Evolutionary conservation across 2,888 invertebrate genomes (phyloP).

Genomic region (Parascotia fuliginaria): DNA sequence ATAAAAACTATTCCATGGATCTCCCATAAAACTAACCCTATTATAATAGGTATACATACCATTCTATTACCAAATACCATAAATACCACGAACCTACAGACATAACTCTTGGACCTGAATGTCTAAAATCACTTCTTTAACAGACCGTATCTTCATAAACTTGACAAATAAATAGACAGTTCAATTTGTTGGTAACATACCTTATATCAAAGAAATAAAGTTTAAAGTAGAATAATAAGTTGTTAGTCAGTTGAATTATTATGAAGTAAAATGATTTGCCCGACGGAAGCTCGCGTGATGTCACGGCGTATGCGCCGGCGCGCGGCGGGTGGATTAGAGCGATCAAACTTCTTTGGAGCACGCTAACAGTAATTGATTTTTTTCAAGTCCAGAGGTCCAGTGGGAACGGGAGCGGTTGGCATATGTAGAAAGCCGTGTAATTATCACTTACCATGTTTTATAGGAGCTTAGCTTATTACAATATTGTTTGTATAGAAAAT

Average conservation of each 20-base stretch:
- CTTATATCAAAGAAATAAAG: slow-evolving; percentile 28
- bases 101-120: slow-evolving; percentile 51
- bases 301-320: slow-evolving; percentile 60
- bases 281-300: slow-evolving; percentile 67
- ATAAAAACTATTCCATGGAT: slow-evolving; percentile 14
- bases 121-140: slow-evolving; percentile 58
- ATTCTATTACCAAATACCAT: slow-evolving; percentile 45
- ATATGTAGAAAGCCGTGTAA: slow-evolving; percentile 35
- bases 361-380: slow-evolving; percentile 57
- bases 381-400: slow-evolving; percentile 48
- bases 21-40: slow-evolving; percentile 27
- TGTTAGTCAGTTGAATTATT: slow-evolving; percentile 42
- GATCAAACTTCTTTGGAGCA: slow-evolving; percentile 59
- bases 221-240: slow-evolving; percentile 24
- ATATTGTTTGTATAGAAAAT: no score
- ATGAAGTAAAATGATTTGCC: slow-evolving; percentile 54
- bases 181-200: slow-evolving; percentile 14
- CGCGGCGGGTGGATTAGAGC: slow-evolving; percentile 57
- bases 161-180: slow-evolving; percentile 39
- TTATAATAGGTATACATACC: slow-evolving; percentile 41
- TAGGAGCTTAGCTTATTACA: slow-evolving; percentile 11
- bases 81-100: slow-evolving; percentile 45
- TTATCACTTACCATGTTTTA: slow-evolving; percentile 31
- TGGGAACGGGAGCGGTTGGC: slow-evolving; percentile 38
- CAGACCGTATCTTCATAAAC: slow-evolving; percentile 63